Conservation (phyloP, 2,888 invertebrate species). For the Stegana nigrithorax region DNA sequence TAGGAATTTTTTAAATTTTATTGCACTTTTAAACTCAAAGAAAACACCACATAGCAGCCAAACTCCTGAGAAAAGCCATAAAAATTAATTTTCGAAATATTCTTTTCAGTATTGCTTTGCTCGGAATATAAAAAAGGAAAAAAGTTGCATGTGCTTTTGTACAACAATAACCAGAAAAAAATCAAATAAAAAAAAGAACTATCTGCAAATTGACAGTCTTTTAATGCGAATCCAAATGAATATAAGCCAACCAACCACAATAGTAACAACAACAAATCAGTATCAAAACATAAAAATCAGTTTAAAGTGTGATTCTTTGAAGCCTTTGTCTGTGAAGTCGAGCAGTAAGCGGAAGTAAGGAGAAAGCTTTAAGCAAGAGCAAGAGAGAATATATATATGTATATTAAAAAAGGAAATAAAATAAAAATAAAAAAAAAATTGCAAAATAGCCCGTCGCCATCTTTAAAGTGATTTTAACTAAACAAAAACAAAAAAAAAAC, state of each 20-base stretch:
- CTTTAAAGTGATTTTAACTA: slow-evolving; percentile 55
- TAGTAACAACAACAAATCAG: too few species aligned
- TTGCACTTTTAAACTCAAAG: too few species aligned
- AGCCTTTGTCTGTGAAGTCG: slow-evolving; percentile 56
- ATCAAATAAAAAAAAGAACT: slow-evolving; percentile 35
- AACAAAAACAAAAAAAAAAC: slow-evolving; percentile 38
- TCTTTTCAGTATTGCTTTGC: too few species aligned
- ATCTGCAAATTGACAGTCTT: too few species aligned
- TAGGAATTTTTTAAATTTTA: too few species aligned
- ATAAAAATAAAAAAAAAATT: slow-evolving; percentile 40
- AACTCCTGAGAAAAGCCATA: too few species aligned
- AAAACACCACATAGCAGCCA: too few species aligned
- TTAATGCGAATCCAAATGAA: too few species aligned
- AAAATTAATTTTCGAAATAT: not conserved
- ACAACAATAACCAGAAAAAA: slow-evolving; percentile 29
- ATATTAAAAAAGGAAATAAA: slow-evolving; percentile 44
- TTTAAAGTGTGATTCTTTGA: slow-evolving; percentile 57
- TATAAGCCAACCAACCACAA: too few species aligned
- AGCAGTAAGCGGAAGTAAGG: slow-evolving; percentile 43
- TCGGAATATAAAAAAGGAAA: slow-evolving; percentile 12
- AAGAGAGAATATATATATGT: slow-evolving; percentile 27
- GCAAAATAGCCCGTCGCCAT: slow-evolving; percentile 56
- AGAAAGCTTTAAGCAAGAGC: slow-evolving; percentile 58
- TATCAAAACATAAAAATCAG: slow-evolving; percentile 39
- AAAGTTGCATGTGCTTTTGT: not conserved